Conservation (phyloP, 2,888 invertebrate species). For the Drosophila limbata region DNA sequence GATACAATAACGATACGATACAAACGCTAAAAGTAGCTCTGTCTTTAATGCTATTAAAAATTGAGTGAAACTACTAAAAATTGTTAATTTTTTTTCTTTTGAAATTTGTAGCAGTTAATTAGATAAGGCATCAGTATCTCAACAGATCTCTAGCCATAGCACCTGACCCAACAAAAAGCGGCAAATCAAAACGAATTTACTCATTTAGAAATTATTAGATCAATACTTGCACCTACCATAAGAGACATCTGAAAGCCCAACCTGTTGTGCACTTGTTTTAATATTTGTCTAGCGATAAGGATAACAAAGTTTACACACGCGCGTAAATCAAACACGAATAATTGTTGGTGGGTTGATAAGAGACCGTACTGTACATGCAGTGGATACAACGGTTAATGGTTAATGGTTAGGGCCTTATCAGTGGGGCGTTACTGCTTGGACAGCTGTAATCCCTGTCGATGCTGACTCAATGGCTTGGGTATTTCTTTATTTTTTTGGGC, state of each 20-base stretch:
- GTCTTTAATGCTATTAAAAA: background rate
- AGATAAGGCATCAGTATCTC: background rate
- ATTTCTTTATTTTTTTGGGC: constrained; percentile 52
- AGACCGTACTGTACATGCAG: constrained; percentile 7
- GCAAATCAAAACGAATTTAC: constrained; percentile 35
- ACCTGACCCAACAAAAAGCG: constrained; percentile 24
- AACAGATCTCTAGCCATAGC: background rate
- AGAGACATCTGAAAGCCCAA: constrained; percentile 40
- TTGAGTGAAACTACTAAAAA: background rate
- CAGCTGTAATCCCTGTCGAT: constrained; percentile 25
- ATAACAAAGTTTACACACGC: constrained; percentile 43
- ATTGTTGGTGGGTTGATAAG: constrained; percentile 41
- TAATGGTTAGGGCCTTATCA: constrained; percentile 43
- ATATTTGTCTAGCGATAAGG: constrained; percentile 58
- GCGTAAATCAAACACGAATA: constrained; percentile 56
- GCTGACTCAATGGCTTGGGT: constrained; percentile 44
- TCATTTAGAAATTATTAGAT: constrained; percentile 41
- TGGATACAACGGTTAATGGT: constrained; percentile 10
- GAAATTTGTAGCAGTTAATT: background rate
- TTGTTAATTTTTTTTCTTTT: background rate
- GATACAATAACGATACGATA: background rate
- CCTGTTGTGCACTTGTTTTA: constrained; percentile 28
- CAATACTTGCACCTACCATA: constrained; percentile 32
- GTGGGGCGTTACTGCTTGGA: constrained; percentile 14
- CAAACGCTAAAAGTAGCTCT: background rate